Evolutionary conservation across 2,797 vertebrate genomes (phyloP).

Genomic region (Taeniopygia guttata): DNA sequence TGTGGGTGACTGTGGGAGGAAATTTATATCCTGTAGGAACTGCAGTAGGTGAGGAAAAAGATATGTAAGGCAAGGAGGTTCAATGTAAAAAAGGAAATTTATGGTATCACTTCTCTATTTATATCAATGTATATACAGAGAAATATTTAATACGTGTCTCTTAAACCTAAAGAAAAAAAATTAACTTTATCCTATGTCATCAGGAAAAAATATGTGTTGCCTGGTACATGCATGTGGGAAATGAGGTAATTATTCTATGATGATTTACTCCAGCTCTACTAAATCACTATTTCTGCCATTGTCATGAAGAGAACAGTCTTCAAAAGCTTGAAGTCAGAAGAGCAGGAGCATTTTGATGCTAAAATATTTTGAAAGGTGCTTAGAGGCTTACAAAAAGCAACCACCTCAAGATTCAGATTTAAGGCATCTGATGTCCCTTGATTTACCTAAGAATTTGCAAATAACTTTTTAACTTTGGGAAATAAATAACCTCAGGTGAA

Average conservation of each 20-base stretch:
- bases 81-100: slow-evolving; percentile 54
- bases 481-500: background rate
- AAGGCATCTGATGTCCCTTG: background rate
- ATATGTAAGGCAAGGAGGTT: slow-evolving; percentile 47
- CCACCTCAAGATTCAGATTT: background rate
- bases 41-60: slow-evolving; percentile 54
- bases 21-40: slow-evolving; percentile 66
- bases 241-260: background rate
- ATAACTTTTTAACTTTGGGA: background rate
- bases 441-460: background rate
- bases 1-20: slow-evolving; percentile 69
- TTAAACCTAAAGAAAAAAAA: background rate
- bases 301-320: background rate
- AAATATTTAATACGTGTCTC: slow-evolving; percentile 15
- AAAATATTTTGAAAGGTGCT: background rate
- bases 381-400: background rate
- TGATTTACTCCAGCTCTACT: background rate
- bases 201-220: background rate
- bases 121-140: slow-evolving; percentile 28
- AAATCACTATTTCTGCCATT: background rate
- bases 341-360: background rate
- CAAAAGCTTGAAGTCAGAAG: background rate
- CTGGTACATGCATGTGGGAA: background rate
- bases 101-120: slow-evolving; percentile 44
- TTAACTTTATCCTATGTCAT: background rate